These are phyloP conservation scores for Indri indri DNA, from an alignment of 2,113 vertebrate species.

Conservation along the genomic window DNA sequence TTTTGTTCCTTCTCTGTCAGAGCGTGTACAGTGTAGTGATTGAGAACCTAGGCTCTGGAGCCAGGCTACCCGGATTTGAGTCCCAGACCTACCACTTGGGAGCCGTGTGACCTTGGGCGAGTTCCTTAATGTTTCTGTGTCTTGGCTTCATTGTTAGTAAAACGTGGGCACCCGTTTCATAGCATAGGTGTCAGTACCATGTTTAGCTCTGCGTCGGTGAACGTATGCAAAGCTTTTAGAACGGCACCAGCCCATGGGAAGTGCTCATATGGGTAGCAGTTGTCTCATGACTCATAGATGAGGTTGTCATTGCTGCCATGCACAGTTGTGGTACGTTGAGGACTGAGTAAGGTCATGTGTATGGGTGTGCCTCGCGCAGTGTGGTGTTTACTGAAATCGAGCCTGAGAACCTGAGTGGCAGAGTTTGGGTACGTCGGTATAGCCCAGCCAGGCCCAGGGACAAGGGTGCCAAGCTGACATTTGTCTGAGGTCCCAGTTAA, in stretches of 20 bases:
- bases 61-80: neutral
- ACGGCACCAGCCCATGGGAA: no score
- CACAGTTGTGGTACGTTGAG: neutral
- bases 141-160: neutral
- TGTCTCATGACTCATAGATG: neutral
- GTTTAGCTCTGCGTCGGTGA: neutral
- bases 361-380: fast-evolving
- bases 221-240: neutral
- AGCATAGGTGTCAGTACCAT: neutral
- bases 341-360: no score
- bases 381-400: neutral
- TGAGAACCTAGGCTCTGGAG: neutral
- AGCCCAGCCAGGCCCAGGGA: neutral
- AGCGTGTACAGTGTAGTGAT: neutral
- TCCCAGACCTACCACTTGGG: neutral
- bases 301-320: fast-evolving
- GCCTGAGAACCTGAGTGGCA: fast-evolving
- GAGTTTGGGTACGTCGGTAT: neutral
- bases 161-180: neutral
- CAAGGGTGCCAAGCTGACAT: no score
- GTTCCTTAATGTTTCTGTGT: neutral
- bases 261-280: neutral
- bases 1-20: neutral
- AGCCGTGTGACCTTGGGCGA: neutral
- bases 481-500: neutral